Evolutionary conservation across 2,797 vertebrate genomes (phyloP), one percentile per base, ranked within the genome.

Genomic region (Lacerta bilineata): DNA sequence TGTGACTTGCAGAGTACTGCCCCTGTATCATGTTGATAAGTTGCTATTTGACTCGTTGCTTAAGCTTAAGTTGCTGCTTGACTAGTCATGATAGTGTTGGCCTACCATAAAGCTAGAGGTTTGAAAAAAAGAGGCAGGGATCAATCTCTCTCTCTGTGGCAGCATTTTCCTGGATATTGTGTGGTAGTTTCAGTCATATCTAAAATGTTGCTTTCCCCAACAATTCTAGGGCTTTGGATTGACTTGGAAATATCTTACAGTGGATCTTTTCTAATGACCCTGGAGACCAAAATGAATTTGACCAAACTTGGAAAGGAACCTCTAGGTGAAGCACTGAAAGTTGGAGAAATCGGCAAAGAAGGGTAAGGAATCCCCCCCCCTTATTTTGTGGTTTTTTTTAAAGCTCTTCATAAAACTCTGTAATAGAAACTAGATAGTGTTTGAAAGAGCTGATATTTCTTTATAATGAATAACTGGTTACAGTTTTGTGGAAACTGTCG

Each of bases 261-360:
- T 8, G 98, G 99, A 64, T 99, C 98, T 88, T 99, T 99, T 96
- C 97, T 98, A 90, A 99, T 99, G 99, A 99, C 98, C 66, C 97
- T 99, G 33, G 98, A 99, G 97, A 99, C 99, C 83, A 99, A 99
- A 97, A 99, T 99, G 99, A 99, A 99, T 95, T 97, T 99, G 95
- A 98, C 98, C 86, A 98, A 98, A 91, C 96, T 99, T 92, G 98
- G 99, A 83, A 99, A 99, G 96, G 98, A 99, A 92, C 97, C 97
- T 0, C 93, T 97, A 82, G 98, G 96, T 87, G 98, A 99, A 90
- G 97, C 97, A 0, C 92, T 98, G 33, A 93, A 98, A 91, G 92
- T 97, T 1, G 98, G 98, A 71, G 98, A 99, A 80, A 94, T 97
- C n/a, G 98, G 98, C 95, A 98, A 97, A 97, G 98, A 99, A 79